Conservation (phyloP, 1,140 invertebrate species). For the Lineus longissimus region DNA sequence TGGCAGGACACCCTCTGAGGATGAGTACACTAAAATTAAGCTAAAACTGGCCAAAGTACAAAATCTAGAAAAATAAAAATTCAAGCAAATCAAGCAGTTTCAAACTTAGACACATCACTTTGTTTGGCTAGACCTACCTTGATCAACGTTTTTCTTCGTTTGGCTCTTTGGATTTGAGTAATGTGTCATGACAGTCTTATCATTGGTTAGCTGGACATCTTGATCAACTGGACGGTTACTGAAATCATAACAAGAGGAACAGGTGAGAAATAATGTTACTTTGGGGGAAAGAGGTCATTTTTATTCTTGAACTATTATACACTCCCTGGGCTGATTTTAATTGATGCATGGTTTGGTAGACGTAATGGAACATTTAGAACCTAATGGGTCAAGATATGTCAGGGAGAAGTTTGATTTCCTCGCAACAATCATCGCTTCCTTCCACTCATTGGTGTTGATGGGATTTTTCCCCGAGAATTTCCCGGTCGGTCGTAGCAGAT, state of each 20-base stretch:
- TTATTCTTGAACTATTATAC: not conserved
- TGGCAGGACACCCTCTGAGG: too few species aligned
- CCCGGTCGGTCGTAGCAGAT: too few species aligned
- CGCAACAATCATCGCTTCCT: not conserved
- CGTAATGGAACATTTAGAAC: not conserved
- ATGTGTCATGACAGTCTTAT: slow-evolving; percentile 45
- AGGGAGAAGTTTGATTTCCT: too few species aligned
- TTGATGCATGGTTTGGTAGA: not conserved
- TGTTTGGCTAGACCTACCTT: slow-evolving; percentile 46
- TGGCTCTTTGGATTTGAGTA: slow-evolving; percentile 39
- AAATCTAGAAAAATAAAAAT: not conserved
- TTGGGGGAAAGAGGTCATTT: not conserved
- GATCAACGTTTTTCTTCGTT: slow-evolving; percentile 48
- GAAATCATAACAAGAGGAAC: slow-evolving; percentile 12
- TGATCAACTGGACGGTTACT: slow-evolving; percentile 48
- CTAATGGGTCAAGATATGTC: not conserved
- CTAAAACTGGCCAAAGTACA: too few species aligned
- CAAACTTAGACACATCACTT: too few species aligned
- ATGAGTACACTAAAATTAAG: too few species aligned
- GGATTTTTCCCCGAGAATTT: too few species aligned
- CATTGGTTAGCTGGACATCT: slow-evolving; percentile 49
- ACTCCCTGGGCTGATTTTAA: not conserved
- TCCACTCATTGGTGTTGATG: too few species aligned
- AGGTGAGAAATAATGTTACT: not conserved
- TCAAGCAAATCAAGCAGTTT: too few species aligned